Evolutionary conservation across 2,888 invertebrate species (phyloP).

Genomic region (Drosophila subquinaria): DNA sequence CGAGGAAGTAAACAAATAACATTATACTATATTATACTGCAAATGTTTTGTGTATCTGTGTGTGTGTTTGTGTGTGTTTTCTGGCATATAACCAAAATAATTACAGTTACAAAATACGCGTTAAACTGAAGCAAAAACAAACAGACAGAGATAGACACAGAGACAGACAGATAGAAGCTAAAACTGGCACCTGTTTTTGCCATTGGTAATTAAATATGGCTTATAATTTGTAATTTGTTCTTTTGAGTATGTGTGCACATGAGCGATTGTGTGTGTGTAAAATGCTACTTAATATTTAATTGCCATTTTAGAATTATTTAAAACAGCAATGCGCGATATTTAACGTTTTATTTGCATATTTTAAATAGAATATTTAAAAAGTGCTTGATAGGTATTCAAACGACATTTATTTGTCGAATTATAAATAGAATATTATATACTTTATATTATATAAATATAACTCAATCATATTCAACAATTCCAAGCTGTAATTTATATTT

Average conservation of each 20-base stretch:
- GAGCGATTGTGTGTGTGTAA: neutral
- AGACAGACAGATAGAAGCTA: slow-evolving; percentile 19
- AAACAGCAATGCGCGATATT: neutral
- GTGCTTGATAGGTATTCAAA: neutral
- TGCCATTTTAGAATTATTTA: slow-evolving; percentile 12
- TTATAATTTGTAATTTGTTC: slow-evolving; percentile 27
- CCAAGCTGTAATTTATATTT: no score
- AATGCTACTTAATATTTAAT: slow-evolving; percentile 36
- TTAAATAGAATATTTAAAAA: slow-evolving; percentile 3
- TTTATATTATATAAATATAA: no score
- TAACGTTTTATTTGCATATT: slow-evolving; percentile 2
- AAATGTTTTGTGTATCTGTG: neutral
- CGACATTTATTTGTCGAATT: neutral
- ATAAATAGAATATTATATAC: no score
- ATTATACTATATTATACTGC: slow-evolving; percentile 8
- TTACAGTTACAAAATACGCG: slow-evolving; percentile 47
- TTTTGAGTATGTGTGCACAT: neutral
- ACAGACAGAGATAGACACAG: neutral
- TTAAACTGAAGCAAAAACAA: slow-evolving; percentile 19
- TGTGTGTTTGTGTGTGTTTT: slow-evolving; percentile 7
- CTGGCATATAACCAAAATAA: slow-evolving; percentile 48
- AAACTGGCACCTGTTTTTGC: slow-evolving; percentile 12
- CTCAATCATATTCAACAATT: no score
- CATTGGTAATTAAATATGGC: slow-evolving; percentile 44
- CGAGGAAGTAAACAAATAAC: slow-evolving; percentile 47